Conservation (phyloP, 2,797 vertebrate species). For the Masticophis lateralis region DNA sequence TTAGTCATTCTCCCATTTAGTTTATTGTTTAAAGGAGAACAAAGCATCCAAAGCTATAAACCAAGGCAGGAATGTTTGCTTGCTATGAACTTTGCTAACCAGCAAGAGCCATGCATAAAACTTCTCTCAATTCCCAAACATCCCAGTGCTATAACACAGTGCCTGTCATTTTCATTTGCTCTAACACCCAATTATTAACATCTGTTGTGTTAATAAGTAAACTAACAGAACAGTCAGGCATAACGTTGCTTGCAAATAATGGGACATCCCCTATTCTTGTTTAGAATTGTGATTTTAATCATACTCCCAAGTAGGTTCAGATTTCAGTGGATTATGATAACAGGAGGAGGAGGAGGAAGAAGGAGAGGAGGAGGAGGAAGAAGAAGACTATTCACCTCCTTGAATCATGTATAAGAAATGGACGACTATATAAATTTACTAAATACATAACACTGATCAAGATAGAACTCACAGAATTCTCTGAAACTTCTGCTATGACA, state of each 20-base stretch:
- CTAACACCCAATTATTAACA: neutral
- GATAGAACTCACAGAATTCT: neutral
- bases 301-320: neutral
- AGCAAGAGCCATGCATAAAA: neutral
- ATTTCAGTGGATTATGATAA: neutral
- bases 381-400: neutral
- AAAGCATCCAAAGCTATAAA: neutral
- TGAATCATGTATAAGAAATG: neutral
- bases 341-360: neutral
- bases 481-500: neutral
- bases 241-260: neutral
- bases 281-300: neutral
- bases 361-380: too few species aligned
- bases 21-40: conserved; percentile 15
- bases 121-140: neutral
- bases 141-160: neutral
- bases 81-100: neutral
- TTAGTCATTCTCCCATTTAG: conserved; percentile 24
- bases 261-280: neutral
- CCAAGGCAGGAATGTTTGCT: neutral
- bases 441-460: neutral
- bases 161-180: neutral
- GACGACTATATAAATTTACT: neutral
- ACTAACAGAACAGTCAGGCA: neutral
- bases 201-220: neutral